phyloP scores from a whole-genome alignment of 2,888 invertebrate genomes.

The Nineta flava region DNA sequence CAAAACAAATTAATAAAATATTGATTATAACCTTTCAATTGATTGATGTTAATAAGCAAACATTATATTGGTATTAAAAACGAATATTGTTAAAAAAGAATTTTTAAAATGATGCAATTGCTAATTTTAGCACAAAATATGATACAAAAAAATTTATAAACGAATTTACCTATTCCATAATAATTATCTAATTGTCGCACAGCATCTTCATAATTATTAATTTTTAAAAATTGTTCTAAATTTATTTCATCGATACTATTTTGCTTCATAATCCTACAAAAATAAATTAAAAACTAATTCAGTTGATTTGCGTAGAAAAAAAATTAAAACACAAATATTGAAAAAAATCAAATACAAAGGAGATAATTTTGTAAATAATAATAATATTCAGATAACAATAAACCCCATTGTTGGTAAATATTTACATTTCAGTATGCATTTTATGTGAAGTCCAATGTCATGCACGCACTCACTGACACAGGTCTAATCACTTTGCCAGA shows the following conservation, averaged over 20 bases:
- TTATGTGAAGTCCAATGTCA: background rate
- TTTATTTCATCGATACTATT: conserved; percentile 61
- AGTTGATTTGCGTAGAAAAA: background rate
- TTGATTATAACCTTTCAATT: too few relatives aligned
- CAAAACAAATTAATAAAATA: too few relatives aligned
- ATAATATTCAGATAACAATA: background rate
- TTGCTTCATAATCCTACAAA: conserved; percentile 26
- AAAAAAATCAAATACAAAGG: background rate
- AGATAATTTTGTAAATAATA: too few relatives aligned
- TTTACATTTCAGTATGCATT: background rate
- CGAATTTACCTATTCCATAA: conserved; percentile 79
- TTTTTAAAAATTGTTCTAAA: conserved; percentile 63
- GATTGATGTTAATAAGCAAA: too few relatives aligned
- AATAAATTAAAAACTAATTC: background rate
- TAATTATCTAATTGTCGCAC: conserved; percentile 82
- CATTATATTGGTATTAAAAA: too few relatives aligned
- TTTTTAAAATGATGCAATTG: too few relatives aligned
- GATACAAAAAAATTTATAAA: too few relatives aligned
- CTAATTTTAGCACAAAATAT: too few relatives aligned
- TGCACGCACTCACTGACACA: background rate
- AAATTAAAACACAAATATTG: too few relatives aligned
- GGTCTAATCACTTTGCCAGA: background rate
- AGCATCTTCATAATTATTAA: conserved; percentile 78
- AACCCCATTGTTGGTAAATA: background rate
- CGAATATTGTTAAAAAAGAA: too few relatives aligned